Conservation (phyloP, 2,113 vertebrate genomes). For the Crotalus helleri region DNA sequence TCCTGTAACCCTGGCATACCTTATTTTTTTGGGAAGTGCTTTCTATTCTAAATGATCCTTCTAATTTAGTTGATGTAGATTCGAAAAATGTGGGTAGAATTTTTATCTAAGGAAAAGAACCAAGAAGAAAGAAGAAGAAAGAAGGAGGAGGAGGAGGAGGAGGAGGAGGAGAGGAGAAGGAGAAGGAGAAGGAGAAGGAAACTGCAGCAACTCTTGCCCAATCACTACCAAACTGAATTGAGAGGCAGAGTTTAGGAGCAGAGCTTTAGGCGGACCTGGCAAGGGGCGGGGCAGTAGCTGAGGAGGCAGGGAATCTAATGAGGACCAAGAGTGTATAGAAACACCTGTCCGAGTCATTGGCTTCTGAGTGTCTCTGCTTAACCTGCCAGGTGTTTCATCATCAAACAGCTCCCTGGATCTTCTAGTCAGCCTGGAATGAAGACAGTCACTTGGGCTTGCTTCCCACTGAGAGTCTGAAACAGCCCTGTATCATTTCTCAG, state of each 20-base stretch:
- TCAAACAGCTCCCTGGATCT: background rate
- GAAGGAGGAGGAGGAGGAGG: background rate
- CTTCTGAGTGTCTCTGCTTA: background rate
- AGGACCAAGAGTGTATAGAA: conserved; percentile 21
- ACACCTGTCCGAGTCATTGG: conserved; percentile 9
- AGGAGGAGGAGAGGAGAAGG: conserved; percentile 24
- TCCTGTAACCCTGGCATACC: background rate
- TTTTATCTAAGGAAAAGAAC: accelerated
- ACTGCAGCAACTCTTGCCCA: conserved; percentile 37
- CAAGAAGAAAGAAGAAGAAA: background rate
- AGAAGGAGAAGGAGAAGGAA: background rate
- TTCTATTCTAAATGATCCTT: background rate
- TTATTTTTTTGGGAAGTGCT: background rate
- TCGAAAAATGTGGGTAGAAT: background rate
- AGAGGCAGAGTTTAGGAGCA: conserved; percentile 40
- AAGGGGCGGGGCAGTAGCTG: conserved; percentile 58
- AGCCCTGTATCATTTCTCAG: background rate
- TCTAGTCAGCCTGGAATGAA: background rate
- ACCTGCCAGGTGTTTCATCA: background rate
- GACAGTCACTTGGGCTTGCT: background rate
- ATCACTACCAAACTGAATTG: conserved; percentile 43
- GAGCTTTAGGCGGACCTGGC: conserved; percentile 31
- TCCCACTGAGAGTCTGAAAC: conserved; percentile 9
- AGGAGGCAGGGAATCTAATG: conserved; percentile 23
- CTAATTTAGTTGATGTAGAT: background rate